phyloP scores from a whole-genome alignment of 2,797 vertebrate genomes.

The Neostethus bicornis region DNA sequence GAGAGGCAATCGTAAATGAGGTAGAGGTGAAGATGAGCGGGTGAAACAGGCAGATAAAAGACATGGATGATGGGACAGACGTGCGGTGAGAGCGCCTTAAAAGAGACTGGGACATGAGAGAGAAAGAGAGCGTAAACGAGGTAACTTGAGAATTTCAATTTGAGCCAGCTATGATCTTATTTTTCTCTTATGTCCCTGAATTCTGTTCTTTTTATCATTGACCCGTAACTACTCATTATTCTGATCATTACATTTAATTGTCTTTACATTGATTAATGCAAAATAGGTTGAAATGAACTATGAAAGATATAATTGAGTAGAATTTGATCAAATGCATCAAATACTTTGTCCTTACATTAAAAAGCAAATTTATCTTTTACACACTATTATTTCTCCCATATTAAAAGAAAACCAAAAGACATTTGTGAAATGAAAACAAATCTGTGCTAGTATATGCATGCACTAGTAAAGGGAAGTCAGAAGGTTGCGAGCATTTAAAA shows the following conservation, averaged over 20 bases:
- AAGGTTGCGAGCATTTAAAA: too few relatives aligned
- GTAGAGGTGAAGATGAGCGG: conserved; percentile 69
- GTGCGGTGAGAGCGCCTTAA: conserved; percentile 53
- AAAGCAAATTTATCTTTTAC: too few relatives aligned
- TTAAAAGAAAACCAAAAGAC: too few relatives aligned
- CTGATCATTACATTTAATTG: conserved; percentile 42
- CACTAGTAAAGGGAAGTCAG: too few relatives aligned
- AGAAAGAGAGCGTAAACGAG: conserved; percentile 22
- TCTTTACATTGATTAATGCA: too few relatives aligned
- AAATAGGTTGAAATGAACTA: too few relatives aligned
- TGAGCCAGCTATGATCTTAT: conserved; percentile 52
- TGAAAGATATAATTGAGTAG: too few relatives aligned
- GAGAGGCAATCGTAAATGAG: conserved; percentile 70
- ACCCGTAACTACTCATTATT: conserved; percentile 59
- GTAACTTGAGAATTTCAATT: conserved; percentile 52
- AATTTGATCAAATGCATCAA: too few relatives aligned
- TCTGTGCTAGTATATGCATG: too few relatives aligned
- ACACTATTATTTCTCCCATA: too few relatives aligned
- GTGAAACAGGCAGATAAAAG: conserved; percentile 71
- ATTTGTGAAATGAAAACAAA: too few relatives aligned
- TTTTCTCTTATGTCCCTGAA: conserved; percentile 41
- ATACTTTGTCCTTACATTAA: too few relatives aligned
- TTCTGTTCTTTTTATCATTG: conserved; percentile 43
- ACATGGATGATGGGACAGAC: conserved; percentile 52
- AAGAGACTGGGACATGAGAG: conserved; percentile 63